phyloP scores from a whole-genome alignment of 2,888 invertebrate genomes.

The Pristionchus fissidentatus region DNA sequence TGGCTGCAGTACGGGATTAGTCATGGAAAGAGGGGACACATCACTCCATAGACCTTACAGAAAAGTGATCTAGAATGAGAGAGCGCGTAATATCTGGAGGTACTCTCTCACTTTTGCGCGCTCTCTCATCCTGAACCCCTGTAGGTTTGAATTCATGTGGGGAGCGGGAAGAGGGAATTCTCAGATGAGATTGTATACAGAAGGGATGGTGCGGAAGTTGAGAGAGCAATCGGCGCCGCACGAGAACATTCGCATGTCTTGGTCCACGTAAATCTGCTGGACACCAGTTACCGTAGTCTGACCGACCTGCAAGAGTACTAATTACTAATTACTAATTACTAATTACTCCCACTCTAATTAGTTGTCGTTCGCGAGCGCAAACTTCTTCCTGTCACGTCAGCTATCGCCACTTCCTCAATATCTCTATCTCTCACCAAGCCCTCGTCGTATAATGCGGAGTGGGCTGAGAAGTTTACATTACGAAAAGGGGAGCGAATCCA shows the following conservation, averaged over 20 bases:
- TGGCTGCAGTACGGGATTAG: too few species aligned
- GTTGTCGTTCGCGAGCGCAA: neutral
- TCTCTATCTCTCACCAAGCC: too few species aligned
- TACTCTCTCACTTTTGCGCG: too few species aligned
- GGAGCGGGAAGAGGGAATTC: neutral
- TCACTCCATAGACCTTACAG: too few species aligned
- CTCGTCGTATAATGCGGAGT: neutral
- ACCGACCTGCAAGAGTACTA: slow-evolving; percentile 38
- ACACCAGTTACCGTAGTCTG: slow-evolving; percentile 79
- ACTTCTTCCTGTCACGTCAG: neutral
- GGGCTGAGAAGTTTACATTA: neutral
- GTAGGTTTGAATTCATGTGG: too few species aligned
- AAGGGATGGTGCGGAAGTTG: slow-evolving; percentile 90
- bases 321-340: neutral
- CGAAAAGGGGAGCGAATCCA: neutral
- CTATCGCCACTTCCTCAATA: neutral
- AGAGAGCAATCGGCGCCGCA: slow-evolving; percentile 99
- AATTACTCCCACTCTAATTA: neutral
- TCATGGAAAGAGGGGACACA: too few species aligned
- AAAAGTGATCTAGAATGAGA: too few species aligned
- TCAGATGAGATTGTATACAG: slow-evolving; percentile 49
- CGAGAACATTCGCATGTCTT: slow-evolving; percentile 90
- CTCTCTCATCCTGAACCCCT: too few species aligned
- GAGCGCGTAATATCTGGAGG: too few species aligned
- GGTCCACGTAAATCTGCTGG: slow-evolving; percentile 92